A percentile compares a stretch with the other conserved stretches of the same genome.
Conservation (phyloP, 2,888 invertebrate species). For the Dusona sp. region DNA sequence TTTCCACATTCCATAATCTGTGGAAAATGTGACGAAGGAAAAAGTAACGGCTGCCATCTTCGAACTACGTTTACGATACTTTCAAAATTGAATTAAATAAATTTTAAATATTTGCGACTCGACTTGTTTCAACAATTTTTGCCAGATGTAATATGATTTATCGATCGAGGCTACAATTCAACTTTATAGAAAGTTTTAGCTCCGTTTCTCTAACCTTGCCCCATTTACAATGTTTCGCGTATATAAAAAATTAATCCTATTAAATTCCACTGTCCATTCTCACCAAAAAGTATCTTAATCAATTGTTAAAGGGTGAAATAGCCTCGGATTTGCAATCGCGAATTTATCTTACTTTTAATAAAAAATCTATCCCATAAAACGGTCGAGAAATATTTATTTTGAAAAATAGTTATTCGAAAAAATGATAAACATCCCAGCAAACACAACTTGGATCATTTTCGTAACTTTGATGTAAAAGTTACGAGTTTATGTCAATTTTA, state of each 20-base stretch:
- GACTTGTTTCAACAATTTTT: background rate
- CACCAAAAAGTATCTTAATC: background rate
- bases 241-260: background rate
- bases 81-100: background rate
- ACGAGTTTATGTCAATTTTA: too few relatives aligned
- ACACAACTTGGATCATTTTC: too few relatives aligned
- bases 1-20: background rate
- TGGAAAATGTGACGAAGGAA: background rate
- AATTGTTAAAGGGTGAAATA: background rate
- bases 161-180: background rate
- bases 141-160: background rate
- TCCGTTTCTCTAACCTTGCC: constrained; percentile 6
- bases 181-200: constrained; percentile 1
- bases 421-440: too few relatives aligned
- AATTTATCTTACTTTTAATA: background rate
- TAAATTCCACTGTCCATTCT: background rate
- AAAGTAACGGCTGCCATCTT: background rate
- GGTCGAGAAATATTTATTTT: background rate
- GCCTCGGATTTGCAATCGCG: background rate
- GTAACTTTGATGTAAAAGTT: too few relatives aligned
- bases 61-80: background rate
- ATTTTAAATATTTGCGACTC: background rate
- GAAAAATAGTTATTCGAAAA: too few relatives aligned
- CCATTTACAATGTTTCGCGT: constrained; percentile 2
- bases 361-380: background rate